These are phyloP conservation scores for Conchocele bisecta DNA, from an alignment of 2,888 invertebrate genomes.

Conservation along the genomic window DNA sequence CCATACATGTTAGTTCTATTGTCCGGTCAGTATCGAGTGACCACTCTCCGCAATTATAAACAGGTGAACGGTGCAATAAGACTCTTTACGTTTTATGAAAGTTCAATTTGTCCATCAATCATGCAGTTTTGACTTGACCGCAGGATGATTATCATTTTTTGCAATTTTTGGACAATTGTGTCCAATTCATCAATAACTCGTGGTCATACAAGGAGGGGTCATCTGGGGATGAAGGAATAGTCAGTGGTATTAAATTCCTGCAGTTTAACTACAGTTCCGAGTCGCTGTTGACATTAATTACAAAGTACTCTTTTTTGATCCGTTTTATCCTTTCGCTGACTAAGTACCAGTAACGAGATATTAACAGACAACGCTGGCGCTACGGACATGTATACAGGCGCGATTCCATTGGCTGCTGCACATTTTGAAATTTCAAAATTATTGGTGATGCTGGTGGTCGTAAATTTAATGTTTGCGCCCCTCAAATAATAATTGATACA, in stretches of 20 bases:
- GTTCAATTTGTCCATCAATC: conserved; percentile 58
- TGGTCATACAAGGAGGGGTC: conserved; percentile 11
- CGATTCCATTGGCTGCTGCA: no score
- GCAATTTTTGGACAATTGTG: conserved; percentile 38
- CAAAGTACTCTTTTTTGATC: no score
- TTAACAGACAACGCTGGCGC: no score
- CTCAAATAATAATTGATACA: no score
- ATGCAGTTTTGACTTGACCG: conserved; percentile 39
- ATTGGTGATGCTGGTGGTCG: no score
- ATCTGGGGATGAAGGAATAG: conserved; percentile 12
- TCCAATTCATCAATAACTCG: conserved; percentile 48
- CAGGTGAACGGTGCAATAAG: conserved; percentile 58
- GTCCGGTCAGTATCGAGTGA: conserved; percentile 29
- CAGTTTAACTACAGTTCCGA: neutral
- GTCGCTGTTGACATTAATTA: no score
- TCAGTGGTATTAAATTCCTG: conserved; percentile 21
- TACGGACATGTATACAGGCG: no score
- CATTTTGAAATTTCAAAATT: no score
- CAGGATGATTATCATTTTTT: conserved; percentile 50
- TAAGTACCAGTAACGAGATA: no score
- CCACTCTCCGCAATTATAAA: conserved; percentile 57
- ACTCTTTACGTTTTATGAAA: conserved; percentile 52
- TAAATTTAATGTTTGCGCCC: no score
- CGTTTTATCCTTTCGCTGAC: no score
- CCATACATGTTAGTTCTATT: no score